phyloP scores from a whole-genome alignment of 2,113 vertebrate species.

The Empidonax traillii region DNA sequence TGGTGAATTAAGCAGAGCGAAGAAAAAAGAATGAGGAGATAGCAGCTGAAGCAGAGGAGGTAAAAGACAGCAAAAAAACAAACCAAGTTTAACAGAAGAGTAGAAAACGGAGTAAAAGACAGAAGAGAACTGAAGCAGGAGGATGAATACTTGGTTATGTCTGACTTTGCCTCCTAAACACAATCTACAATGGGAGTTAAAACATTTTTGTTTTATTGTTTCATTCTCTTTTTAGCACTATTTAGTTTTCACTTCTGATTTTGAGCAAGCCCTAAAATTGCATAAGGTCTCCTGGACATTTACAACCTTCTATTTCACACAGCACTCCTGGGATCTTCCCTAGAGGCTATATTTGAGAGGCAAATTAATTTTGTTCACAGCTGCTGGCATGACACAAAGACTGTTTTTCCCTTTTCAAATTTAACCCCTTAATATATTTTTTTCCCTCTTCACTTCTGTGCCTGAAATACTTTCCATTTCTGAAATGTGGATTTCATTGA shows the following conservation, averaged over 20 bases:
- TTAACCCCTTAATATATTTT: background rate
- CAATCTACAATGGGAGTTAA: background rate
- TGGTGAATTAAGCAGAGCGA: slow-evolving; percentile 17
- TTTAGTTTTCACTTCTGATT: background rate
- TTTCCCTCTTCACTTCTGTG: background rate
- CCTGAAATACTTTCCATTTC: background rate
- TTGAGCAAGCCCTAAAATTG: background rate
- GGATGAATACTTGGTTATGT: background rate
- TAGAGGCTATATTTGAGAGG: slow-evolving; percentile 18
- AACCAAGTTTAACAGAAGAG: background rate
- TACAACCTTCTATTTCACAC: slow-evolving; percentile 10
- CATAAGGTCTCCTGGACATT: slow-evolving; percentile 17
- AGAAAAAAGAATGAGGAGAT: background rate
- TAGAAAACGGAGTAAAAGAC: background rate
- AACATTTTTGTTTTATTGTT: background rate
- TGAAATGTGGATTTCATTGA: background rate
- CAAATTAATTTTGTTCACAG: slow-evolving; percentile 55
- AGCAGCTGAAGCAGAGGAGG: background rate
- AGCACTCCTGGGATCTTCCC: background rate
- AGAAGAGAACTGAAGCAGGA: background rate
- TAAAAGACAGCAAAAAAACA: background rate
- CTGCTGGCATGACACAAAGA: background rate
- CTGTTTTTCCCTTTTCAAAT: background rate
- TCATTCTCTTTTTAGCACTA: background rate
- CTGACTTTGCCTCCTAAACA: background rate